phyloP scores from a whole-genome alignment of 2,888 invertebrate species.

The Tetheella fluctuosa region DNA sequence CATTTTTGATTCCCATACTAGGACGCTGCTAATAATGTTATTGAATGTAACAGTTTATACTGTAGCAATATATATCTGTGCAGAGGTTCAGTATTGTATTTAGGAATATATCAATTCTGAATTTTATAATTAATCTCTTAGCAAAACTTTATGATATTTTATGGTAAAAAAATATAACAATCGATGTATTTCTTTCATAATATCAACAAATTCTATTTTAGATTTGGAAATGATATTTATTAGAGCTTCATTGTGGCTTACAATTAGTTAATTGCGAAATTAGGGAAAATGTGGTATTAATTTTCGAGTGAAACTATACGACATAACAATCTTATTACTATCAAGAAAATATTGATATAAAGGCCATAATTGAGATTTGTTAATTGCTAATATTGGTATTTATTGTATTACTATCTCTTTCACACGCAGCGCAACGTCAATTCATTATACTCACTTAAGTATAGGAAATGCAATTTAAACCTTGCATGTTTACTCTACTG shows the following conservation, averaged over 20 bases:
- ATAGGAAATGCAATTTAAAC: neutral
- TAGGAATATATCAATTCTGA: neutral
- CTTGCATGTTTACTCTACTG: neutral
- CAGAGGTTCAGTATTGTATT: neutral
- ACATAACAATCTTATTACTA: neutral
- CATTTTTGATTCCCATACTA: neutral
- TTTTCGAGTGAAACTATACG: neutral
- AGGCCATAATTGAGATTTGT: slow-evolving; percentile 3
- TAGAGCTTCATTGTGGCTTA: slow-evolving; percentile 4
- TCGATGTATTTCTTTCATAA: neutral
- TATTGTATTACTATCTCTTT: neutral
- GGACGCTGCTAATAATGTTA: neutral
- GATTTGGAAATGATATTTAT: neutral
- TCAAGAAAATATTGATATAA: neutral
- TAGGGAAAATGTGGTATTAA: neutral
- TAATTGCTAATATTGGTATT: neutral
- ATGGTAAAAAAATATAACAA: slow-evolving; percentile 14
- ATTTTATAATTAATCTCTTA: slow-evolving; percentile 1
- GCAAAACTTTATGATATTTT: neutral
- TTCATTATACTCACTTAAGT: neutral
- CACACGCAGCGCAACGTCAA: slow-evolving; percentile 2
- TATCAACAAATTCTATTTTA: slow-evolving; percentile 7
- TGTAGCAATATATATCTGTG: neutral
- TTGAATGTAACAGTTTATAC: neutral
- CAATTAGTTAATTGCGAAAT: neutral